phyloP scores from a whole-genome alignment of 1,140 invertebrate species.

The Mesaphorura yosii region DNA sequence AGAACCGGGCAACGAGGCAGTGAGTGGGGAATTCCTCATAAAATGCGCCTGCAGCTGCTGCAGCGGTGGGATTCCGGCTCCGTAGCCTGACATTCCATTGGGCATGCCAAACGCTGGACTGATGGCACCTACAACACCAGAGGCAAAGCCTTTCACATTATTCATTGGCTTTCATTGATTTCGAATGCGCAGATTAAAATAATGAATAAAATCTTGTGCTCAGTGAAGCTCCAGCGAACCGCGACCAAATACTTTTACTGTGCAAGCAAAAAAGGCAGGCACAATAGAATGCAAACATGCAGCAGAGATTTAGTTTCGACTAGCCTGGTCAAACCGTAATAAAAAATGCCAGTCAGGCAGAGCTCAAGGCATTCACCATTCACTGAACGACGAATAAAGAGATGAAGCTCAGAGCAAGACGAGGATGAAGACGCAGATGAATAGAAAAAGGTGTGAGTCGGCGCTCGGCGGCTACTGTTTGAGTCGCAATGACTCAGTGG shows the following conservation, averaged over 20 bases:
- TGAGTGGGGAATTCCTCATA: slow-evolving; percentile 45
- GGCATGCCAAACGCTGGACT: slow-evolving; percentile 56
- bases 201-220: neutral
- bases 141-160: neutral
- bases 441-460: slow-evolving; percentile 7
- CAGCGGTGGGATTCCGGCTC: slow-evolving; percentile 42
- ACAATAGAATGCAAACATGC: too few relatives aligned
- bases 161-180: too few relatives aligned
- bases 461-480: slow-evolving; percentile 30
- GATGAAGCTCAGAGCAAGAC: too few relatives aligned
- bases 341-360: too few relatives aligned
- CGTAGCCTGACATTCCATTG: slow-evolving; percentile 44
- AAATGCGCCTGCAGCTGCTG: slow-evolving; percentile 66
- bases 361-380: too few relatives aligned
- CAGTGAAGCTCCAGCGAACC: neutral
- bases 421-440: too few relatives aligned
- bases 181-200: too few relatives aligned
- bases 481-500: slow-evolving; percentile 28
- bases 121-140: slow-evolving; percentile 42
- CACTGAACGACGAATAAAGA: too few relatives aligned
- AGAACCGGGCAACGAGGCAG: slow-evolving; percentile 43
- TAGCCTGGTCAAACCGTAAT: too few relatives aligned
- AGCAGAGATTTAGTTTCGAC: too few relatives aligned
- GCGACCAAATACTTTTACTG: slow-evolving; percentile 7
- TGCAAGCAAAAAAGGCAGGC: too few relatives aligned